These are phyloP conservation scores for Smittia aterrima DNA, from an alignment of 2,888 invertebrate species.

Conservation along the genomic window DNA sequence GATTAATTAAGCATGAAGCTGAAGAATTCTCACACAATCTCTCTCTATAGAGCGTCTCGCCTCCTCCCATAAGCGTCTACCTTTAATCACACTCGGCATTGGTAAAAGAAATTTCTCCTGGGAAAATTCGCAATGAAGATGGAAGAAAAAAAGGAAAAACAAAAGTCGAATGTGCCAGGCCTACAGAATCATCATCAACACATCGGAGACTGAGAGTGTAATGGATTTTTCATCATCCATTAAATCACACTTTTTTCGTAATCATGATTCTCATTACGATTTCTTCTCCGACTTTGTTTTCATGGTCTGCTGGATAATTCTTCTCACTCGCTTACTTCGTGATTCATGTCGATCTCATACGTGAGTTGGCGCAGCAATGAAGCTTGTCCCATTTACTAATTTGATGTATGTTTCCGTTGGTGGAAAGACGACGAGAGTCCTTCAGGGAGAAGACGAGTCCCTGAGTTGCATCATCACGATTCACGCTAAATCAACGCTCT, in stretches of 20 bases:
- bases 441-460: too few relatives aligned
- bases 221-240: neutral
- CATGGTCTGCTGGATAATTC: neutral
- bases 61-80: neutral
- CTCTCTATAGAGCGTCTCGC: neutral
- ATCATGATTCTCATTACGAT: constrained; percentile 2
- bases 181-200: neutral
- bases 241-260: neutral
- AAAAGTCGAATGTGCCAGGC: neutral
- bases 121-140: neutral
- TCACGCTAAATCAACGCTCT: neutral
- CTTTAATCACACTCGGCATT: neutral
- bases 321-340: neutral
- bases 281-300: neutral
- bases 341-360: neutral
- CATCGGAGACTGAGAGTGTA: neutral
- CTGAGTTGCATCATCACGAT: neutral
- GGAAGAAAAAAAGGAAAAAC: neutral
- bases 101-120: constrained; percentile 1
- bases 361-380: neutral
- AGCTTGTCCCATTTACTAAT: constrained; percentile 8
- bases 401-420: neutral
- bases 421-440: too few relatives aligned
- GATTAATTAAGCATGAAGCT: neutral
- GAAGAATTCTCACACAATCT: neutral